These are phyloP conservation scores for Osmerus mordax DNA, from an alignment of 2,113 vertebrate species.

Conservation along the genomic window DNA sequence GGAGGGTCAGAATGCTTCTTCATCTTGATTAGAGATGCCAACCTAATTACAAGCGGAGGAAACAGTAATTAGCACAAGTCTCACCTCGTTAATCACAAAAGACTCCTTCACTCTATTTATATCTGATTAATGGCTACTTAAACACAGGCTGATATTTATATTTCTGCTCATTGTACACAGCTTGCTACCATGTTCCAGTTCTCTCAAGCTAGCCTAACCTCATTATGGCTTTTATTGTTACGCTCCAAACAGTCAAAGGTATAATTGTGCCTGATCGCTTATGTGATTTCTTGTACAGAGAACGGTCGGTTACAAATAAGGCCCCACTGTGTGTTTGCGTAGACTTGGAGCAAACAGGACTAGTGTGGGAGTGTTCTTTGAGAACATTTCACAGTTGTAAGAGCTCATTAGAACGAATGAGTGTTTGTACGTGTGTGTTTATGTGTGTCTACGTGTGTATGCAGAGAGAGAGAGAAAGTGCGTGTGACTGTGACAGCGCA, in stretches of 20 bases:
- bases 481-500: not conserved
- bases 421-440: not conserved
- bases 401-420: not conserved
- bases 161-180: constrained; percentile 93
- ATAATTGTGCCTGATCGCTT: constrained; percentile 34
- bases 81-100: constrained; percentile 99
- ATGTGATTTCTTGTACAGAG: too few relatives aligned
- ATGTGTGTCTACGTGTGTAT: not conserved
- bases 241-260: constrained; percentile 48
- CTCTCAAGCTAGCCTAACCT: constrained; percentile 71
- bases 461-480: not conserved
- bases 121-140: constrained; percentile 97
- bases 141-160: constrained; percentile 86
- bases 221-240: constrained; percentile 54
- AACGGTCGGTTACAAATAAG: not conserved
- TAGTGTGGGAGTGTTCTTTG: not conserved
- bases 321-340: not conserved
- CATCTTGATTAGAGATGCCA: constrained; percentile 92
- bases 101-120: constrained; percentile 96
- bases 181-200: constrained; percentile 70
- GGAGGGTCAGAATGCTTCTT: constrained; percentile 82
- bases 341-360: not conserved
- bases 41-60: constrained; percentile 97
- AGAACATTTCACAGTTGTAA: constrained; percentile 12
- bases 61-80: constrained; percentile 98